Base-by-base conservation (phyloP, 2,888 invertebrate genomes). In the Micropterix aruncella region DNA sequence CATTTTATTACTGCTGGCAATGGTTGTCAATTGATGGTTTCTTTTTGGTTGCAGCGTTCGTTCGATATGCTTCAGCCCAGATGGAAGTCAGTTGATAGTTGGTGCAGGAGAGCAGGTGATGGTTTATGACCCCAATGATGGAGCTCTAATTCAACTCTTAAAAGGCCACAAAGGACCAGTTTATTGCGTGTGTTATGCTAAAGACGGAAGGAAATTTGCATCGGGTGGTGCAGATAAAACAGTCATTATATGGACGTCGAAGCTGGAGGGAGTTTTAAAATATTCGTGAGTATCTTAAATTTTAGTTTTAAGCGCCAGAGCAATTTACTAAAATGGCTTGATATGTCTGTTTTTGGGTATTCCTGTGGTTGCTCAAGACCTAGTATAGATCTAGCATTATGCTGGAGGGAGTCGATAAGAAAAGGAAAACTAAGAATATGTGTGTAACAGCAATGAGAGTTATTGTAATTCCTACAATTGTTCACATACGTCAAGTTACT, bases 211-310 rank as follows among this genome's bases (percentile, higher is more conserved):
- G 58, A 80, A 90, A 55, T 97, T 97, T 75, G 96, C 97, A 0
- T 94, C 93, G 19, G 97, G 97, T 1, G 88, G 94, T 56, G 89
- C 93, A 2, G 99, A 99, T 61, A 96, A 95, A 68, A 86, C 88
- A 60, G 96, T 99, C 40, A 97, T 99, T 50, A 89, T 99, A 52
- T 99, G 97, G 97, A 93, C 91, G 1, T 85, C 84, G 19, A 92
- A 93, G 66, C 75, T 97, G 56, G 95, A 96, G 70, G 96, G 95
- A 16, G 79, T 95, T 50, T 70, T 97, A 2, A 96, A 96, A 73
- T 99, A 95, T 66, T 84, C 87, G 91, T 93, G 72, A 76, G 82
- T n/a, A n/a, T n/a, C n/a, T n/a, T n/a, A n/a, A n/a, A n/a, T n/a
- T n/a, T n/a, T n/a, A n/a, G n/a, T n/a, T n/a, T n/a, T n/a, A n/a